Evolutionary conservation across 2,888 invertebrate genomes (phyloP), one percentile per base, ranked within the genome.

Genomic region (Nemoura dubitans): DNA sequence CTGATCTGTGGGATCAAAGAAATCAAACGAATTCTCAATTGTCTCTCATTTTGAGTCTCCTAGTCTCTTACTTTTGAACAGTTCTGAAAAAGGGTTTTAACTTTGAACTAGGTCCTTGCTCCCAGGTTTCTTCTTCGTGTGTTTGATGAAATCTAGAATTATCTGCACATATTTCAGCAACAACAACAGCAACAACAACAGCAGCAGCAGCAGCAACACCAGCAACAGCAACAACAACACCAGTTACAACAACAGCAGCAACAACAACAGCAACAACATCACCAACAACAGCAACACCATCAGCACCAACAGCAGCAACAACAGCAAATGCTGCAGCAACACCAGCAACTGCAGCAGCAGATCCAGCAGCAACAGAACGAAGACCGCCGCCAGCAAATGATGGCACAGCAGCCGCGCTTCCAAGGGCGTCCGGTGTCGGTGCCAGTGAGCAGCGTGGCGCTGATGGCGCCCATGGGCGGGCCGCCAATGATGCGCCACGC

Each of bases 401-500:
- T 93, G 87, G 91, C 93, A 87, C 93, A 92, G 90, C 90, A 90
- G 86, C 88, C 90, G 90, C 91, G 92, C 87, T 92, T 92, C 83
- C 59, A 76, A 28, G 84, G 76, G 28, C 59, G 43, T 3, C 92
- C 92, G 0, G 93, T 92, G 0, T 91, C 92, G 7, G 92, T 92
- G 2, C 91, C 93, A 16, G 93, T 93, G 90, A 88, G 86, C 81
- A 88, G 87, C 28, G 88, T 88, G 26, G 86, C 88, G n/a, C 88
- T 88, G 83, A 88, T 88, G 87, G 85, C 88, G 0, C 86, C 88
- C 0, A 88, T 88, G 88, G 87, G 87, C n/a, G 88, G 88, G 16
- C 93, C 93, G 87, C 92, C 93, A 85, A 89, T 92, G 6, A 92
- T 93, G 92, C 90, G 93, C 88, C 93, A 92, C n/a, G 91, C 92